A percentile compares a stretch with the other conserved stretches of the same genome.
Conservation (phyloP, 1,140 invertebrate species). For the Penaeus japonicus region DNA sequence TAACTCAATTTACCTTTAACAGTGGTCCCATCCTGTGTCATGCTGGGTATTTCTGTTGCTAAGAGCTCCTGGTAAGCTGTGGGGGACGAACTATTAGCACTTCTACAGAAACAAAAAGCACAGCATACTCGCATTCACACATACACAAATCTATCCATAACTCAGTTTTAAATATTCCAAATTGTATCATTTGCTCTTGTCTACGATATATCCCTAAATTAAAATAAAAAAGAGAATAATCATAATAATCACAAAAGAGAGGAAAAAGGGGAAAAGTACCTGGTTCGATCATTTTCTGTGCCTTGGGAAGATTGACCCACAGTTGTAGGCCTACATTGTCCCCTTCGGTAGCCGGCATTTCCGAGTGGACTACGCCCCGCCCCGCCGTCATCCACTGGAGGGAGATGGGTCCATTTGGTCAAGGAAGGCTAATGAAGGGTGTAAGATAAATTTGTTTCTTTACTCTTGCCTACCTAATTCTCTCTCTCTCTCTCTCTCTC, state of each 20-base stretch:
- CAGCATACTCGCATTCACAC: too few species aligned
- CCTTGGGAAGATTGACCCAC: slow-evolving; percentile 64
- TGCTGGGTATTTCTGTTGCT: not conserved
- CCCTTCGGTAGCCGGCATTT: slow-evolving; percentile 62
- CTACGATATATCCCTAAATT: too few species aligned
- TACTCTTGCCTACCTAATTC: too few species aligned
- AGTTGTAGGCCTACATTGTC: slow-evolving; percentile 64
- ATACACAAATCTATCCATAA: too few species aligned
- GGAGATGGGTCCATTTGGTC: not conserved
- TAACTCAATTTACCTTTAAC: not conserved
- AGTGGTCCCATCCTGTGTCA: not conserved
- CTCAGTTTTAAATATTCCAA: too few species aligned
- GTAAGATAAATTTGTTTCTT: too few species aligned
- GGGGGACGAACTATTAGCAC: not conserved
- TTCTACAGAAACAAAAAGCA: too few species aligned
- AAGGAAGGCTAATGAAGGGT: too few species aligned
- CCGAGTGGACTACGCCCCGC: slow-evolving; percentile 71
- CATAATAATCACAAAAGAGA: too few species aligned
- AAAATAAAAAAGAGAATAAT: too few species aligned
- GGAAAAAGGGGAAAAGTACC: not conserved
- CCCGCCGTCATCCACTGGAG: slow-evolving; percentile 66
- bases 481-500: too few species aligned
- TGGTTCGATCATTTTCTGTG: slow-evolving; percentile 65
- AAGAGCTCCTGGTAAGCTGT: not conserved
- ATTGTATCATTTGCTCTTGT: too few species aligned